Evolutionary conservation across 2,797 vertebrate species (phyloP), one percentile per base, ranked within the genome.

Genomic region (Nannoperca obscura): DNA sequence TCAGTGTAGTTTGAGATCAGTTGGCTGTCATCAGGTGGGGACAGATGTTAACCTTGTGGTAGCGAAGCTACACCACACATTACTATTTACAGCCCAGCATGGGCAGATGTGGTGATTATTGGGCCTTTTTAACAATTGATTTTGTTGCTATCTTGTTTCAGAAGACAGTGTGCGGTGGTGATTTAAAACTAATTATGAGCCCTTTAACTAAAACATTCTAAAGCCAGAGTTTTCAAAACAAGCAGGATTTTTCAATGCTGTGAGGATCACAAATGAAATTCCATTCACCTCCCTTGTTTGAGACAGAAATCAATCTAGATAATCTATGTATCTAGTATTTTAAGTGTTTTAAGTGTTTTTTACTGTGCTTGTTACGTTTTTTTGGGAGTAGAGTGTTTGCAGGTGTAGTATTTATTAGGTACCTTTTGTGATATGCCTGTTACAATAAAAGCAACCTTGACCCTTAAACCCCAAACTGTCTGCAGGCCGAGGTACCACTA

Each of bases 31-130:
- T 71, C 78, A 53, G 88, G 84, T 67, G 67, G 70, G 40, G 82
- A 75, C 91, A 86, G 86, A 88, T 90, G 90, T 88, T 91, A 91
- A 94, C 91, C 93, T 88, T 91, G 89, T 62, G 86, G 87, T 80
- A 60, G 80, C 82, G 76, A 86, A 89, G 76, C 60, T 52, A 83
- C 88, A 86, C 90, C 85, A 13, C 78, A 52, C 47, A 7, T 11
- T 8, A 17, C 84, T 91, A 82, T 92, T 89, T 85, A 65, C 74
- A 72, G 71, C 65, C 78, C 46, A 27, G 60, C 69, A 5, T 2
- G 30, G 38, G 50, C 68, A 78, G 71, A 88, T 81, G 81, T 67
- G 76, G 53, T 72, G 73, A 71, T 84, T 65, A 75, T 76, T 27
- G 12, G 54, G 40, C 34, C 63, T 30, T 71, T 85, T 83, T 80